Conservation (phyloP, 2,797 vertebrate genomes). For the Melanitta fusca region DNA sequence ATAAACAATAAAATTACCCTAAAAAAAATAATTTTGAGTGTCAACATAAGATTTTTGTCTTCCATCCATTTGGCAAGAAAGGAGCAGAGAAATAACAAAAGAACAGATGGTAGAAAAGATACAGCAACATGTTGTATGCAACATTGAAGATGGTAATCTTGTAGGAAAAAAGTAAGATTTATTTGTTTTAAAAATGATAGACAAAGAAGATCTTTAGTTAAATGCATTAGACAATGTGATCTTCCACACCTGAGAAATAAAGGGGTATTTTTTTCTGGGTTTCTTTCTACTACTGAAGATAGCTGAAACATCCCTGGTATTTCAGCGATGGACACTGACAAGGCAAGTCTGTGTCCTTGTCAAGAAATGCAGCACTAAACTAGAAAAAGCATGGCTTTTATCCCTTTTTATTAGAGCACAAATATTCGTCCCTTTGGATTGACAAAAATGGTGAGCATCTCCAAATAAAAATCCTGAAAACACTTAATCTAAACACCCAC, state of each 20-base stretch:
- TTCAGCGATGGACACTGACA: too few relatives aligned
- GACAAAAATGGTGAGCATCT: neutral
- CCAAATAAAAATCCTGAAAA: neutral
- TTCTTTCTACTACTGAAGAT: neutral
- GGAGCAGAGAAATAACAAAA: neutral
- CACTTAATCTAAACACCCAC: neutral
- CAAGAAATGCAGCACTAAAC: neutral
- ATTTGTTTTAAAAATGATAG: neutral
- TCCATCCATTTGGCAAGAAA: slow-evolving; percentile 7
- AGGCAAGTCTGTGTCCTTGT: neutral
- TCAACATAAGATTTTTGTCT: neutral
- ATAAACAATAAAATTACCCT: neutral
- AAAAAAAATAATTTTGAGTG: neutral
- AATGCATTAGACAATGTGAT: neutral
- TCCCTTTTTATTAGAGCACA: neutral
- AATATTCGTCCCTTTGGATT: neutral
- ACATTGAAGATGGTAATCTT: neutral
- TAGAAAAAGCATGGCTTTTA: neutral
- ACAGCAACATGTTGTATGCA: neutral
- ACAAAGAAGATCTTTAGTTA: neutral
- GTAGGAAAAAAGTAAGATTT: neutral
- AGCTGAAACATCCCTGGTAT: neutral
- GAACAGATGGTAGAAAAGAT: slow-evolving; percentile 41
- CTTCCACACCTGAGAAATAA: neutral
- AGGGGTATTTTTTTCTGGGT: neutral